Evolutionary conservation across 1,140 invertebrate species (phyloP), one percentile per base, ranked within the genome.

Genomic region (Nylanderia fulva): DNA sequence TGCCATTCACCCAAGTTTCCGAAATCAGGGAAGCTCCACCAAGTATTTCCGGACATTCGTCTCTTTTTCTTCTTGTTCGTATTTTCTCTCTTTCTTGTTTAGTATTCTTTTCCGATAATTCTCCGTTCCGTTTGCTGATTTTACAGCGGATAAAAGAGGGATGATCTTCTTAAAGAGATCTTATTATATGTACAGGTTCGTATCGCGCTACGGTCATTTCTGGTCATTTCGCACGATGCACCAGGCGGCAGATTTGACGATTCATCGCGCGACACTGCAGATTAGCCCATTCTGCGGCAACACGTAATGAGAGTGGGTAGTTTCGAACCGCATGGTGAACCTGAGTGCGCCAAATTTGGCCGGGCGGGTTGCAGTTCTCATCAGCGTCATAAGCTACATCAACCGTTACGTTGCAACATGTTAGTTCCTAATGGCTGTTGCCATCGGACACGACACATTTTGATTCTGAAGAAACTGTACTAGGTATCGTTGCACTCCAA

Each of bases 1-100:
- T 84, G 76, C 75, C 84, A 64, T 77, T 85, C n/a, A 85, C 21
- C 84, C 75, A 80, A 82, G 64, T 80, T 85, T 71, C 54, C 72
- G 61, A 77, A 82, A 82, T 82, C 77, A 71, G 77, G 27, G 29
- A 52, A 84, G 42, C 58, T 13, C 45, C 45, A 24, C 48, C 48
- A 82, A 63, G 13, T 45, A 48, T 0, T 24, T 68, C 8, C 27
- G 27, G 15, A 45, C 29, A 36, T 61, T 13, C 24, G 60, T 36
- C 33, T 83, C 27, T 54, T 13, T 84, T 11, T 18, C n/a, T 21
- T 21, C 39, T 2, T 6, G 6, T 13, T 45, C 42, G 18, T 61
- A 33, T 33, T 45, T 21, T 33, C 4, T 66, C 2, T 36, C 69
- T 8, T 5, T 9, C 15, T 36, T 18, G 48, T 29, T 58, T n/a